A percentile compares a stretch with the other conserved stretches of the same genome.
These are phyloP conservation scores for Pseudopipra pipra DNA, from an alignment of 2,113 vertebrate genomes.

Conservation along the genomic window DNA sequence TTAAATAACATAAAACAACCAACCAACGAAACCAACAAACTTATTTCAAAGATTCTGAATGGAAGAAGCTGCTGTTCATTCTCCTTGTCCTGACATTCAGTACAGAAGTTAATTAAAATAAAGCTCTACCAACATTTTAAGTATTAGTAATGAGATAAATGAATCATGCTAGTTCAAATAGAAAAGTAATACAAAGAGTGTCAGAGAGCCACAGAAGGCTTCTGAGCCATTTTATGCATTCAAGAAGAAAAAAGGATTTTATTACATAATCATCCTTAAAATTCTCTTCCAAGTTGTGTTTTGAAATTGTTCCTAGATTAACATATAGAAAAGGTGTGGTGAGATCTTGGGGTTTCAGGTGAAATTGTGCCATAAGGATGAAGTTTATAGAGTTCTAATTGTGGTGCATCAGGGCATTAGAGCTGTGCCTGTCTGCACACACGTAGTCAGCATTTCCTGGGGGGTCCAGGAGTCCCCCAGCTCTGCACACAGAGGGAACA, in stretches of 20 bases:
- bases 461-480: not conserved
- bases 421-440: not conserved
- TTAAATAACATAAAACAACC: not conserved
- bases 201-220: not conserved
- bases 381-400: not conserved
- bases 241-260: not conserved
- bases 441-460: rapidly evolving
- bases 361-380: not conserved
- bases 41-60: not conserved
- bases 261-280: not conserved
- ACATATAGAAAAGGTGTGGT: not conserved
- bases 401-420: not conserved
- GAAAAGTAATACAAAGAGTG: not conserved
- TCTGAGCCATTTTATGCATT: not conserved
- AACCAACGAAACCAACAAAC: not conserved
- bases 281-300: not conserved
- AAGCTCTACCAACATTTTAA: not conserved
- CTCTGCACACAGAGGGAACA: not conserved
- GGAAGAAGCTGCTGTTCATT: not conserved
- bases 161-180: not conserved
- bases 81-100: not conserved
- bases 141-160: not conserved
- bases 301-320: not conserved
- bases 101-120: not conserved
- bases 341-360: not conserved